A percentile compares a stretch with the other conserved stretches of the same genome.
phyloP scores from a whole-genome alignment of 2,797 vertebrate genomes.

The Thaleichthys pacificus region DNA sequence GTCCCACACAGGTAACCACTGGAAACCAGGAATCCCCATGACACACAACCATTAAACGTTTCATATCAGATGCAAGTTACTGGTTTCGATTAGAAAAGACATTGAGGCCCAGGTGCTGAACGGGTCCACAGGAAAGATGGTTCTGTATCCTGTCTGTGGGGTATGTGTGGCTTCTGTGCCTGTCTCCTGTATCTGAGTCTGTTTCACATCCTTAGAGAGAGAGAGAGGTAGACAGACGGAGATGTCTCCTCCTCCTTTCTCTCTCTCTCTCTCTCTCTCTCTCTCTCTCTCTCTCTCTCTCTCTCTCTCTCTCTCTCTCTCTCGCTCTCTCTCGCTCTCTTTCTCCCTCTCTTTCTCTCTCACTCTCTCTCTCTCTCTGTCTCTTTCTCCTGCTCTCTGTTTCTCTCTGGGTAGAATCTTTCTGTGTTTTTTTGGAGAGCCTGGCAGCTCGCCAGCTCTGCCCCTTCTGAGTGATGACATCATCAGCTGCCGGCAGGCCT shows the following conservation, averaged over 20 bases:
- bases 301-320: too few species aligned
- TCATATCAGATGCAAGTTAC: neutral
- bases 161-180: neutral
- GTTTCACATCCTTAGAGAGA: neutral
- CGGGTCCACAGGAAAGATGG: neutral
- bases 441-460: constrained; percentile 78
- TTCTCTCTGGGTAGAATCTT: constrained; percentile 12
- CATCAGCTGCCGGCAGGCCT: constrained; percentile 98
- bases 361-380: neutral
- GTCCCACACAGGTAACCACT: constrained; percentile 92
- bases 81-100: neutral
- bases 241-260: too few species aligned
- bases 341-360: too few species aligned
- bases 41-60: neutral
- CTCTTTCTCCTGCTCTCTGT: constrained; percentile 1
- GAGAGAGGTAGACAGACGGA: too few species aligned
- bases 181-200: neutral
- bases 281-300: too few species aligned
- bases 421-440: constrained; percentile 56
- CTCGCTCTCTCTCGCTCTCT: too few species aligned
- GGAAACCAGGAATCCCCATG: neutral
- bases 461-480: constrained; percentile 96
- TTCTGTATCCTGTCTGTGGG: neutral
- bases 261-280: too few species aligned
- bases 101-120: neutral